A percentile compares a stretch with the other conserved stretches of the same genome.
Evolutionary conservation across 92 coral and sea anemone genomes (phyloP).

Genomic region (Palythoa heliodiscus): DNA sequence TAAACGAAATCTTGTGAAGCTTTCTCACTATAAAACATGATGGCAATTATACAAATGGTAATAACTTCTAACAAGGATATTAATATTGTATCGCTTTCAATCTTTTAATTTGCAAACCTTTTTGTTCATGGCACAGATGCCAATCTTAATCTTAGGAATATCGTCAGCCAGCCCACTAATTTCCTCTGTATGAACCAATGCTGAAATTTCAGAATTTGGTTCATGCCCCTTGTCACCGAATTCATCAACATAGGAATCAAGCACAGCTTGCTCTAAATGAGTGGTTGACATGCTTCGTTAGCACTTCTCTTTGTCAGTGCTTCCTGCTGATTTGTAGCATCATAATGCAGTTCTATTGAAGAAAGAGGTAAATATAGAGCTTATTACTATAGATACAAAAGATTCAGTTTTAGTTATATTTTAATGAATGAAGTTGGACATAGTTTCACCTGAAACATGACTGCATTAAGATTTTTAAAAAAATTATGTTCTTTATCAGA

Average conservation of each 20-base stretch:
- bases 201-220: not conserved
- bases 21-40: too few species aligned
- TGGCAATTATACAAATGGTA: too few species aligned
- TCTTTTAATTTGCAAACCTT: slow-evolving; percentile 68
- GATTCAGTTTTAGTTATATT: too few species aligned
- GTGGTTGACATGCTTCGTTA: slow-evolving; percentile 13
- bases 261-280: slow-evolving; percentile 13
- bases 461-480: too few species aligned
- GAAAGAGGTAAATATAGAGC: not conserved
- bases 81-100: too few species aligned
- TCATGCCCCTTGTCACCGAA: not conserved
- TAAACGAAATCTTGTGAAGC: too few species aligned
- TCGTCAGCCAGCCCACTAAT: slow-evolving; percentile 60
- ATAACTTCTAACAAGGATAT: too few species aligned
- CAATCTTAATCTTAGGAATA: slow-evolving; percentile 87
- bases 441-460: too few species aligned
- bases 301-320: not conserved
- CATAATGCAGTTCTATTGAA: not conserved
- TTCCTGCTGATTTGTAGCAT: not conserved
- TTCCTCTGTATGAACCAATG: slow-evolving; percentile 4
- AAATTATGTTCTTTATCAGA: too few species aligned
- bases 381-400: too few species aligned
- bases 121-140: slow-evolving; percentile 99
- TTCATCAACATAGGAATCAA: not conserved
- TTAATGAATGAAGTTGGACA: too few species aligned